These are phyloP conservation scores for Synanthedon andrenaeformis DNA, from an alignment of 2,888 invertebrate genomes.

Conservation along the genomic window DNA sequence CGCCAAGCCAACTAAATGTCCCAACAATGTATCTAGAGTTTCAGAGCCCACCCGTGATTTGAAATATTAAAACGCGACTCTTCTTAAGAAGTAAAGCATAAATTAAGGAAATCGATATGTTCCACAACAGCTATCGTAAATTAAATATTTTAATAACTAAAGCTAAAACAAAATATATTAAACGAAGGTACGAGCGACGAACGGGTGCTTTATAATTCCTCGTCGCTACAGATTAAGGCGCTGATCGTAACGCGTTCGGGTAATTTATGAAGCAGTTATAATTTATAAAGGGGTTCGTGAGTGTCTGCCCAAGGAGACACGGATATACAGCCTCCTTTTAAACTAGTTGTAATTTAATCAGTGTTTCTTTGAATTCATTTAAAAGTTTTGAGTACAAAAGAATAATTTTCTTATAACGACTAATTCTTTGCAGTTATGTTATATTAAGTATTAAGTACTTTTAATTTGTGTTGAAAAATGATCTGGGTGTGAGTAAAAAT, in stretches of 20 bases:
- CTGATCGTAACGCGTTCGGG: conserved; percentile 34
- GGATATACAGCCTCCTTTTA: conserved; percentile 23
- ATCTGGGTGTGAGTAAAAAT: no score
- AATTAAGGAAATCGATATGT: conserved; percentile 51
- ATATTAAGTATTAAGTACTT: no score
- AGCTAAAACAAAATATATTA: conserved; percentile 43
- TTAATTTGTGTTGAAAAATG: no score
- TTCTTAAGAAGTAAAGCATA: conserved; percentile 36
- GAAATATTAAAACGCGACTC: conserved; percentile 39
- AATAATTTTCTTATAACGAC: no score
- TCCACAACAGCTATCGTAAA: conserved; percentile 34
- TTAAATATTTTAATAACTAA: conserved; percentile 47
- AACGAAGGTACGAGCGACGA: conserved; percentile 14
- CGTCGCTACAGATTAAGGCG: conserved; percentile 23
- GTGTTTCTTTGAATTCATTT: conserved; percentile 2
- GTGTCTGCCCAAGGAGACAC: conserved; percentile 22
- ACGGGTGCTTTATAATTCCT: conserved; percentile 4
- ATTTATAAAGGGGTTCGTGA: conserved; percentile 35
- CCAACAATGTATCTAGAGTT: conserved; percentile 1
- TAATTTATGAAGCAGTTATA: conserved; percentile 50
- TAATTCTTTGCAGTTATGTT: no score
- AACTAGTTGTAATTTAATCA: conserved; percentile 11
- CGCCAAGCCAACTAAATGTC: not conserved
- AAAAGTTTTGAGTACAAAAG: no score
- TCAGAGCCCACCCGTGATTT: conserved; percentile 44